phyloP scores from a whole-genome alignment of 2,113 vertebrate species.

The Oreochromis aureus region DNA sequence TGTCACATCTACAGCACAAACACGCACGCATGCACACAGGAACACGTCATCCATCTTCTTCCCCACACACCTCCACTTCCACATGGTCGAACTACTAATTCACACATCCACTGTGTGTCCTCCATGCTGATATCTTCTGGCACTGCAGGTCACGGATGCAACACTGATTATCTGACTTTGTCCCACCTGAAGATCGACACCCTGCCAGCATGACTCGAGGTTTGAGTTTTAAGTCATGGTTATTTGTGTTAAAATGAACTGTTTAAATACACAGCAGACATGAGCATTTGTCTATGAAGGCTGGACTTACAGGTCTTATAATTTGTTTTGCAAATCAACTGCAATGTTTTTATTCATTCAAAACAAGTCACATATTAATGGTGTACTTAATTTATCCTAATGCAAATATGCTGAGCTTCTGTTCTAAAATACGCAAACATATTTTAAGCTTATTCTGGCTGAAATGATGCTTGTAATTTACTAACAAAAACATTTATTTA shows the following conservation, averaged over 20 bases:
- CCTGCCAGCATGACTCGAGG: neutral
- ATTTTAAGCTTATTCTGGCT: neutral
- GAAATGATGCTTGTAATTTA: neutral
- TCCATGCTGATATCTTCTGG: constrained; percentile 22
- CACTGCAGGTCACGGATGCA: constrained; percentile 32
- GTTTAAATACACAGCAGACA: neutral
- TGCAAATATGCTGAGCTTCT: neutral
- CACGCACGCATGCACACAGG: neutral
- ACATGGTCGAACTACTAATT: constrained; percentile 58
- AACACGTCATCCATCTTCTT: constrained; percentile 42
- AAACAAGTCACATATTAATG: neutral
- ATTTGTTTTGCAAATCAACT: neutral
- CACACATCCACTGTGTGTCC: constrained; percentile 25
- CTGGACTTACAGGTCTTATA: neutral
- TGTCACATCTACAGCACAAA: constrained; percentile 41
- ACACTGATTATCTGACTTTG: constrained; percentile 15
- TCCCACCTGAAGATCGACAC: constrained; percentile 38
- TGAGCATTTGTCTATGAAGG: neutral
- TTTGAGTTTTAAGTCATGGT: neutral
- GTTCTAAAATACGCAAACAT: neutral
- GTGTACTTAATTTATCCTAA: neutral
- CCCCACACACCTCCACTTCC: constrained; percentile 45
- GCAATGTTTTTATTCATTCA: neutral
- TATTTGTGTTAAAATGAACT: neutral
- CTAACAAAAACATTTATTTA: neutral